Evolutionary conservation across 2,113 vertebrate genomes (phyloP), one percentile per base, ranked within the genome.

Genomic region (Orycteropus afer): DNA sequence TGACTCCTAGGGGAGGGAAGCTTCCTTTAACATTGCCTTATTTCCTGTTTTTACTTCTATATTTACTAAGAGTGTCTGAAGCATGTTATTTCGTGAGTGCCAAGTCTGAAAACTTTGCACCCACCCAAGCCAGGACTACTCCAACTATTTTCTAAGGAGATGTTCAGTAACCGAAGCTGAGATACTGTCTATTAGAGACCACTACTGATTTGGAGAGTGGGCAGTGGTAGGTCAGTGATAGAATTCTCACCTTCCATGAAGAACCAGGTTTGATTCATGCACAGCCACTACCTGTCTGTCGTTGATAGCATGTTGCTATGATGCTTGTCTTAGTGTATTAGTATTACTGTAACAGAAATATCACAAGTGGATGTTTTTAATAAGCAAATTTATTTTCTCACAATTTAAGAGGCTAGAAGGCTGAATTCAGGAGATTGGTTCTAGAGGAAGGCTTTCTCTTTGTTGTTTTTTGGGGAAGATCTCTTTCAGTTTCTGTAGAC

Each of bases 31-130:
- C 92, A 87, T 92, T 1, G 47, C 83, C 40, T 77, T 37, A 86
- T 74, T 97, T 96, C 95, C 95, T 95, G 90, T 96, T 93, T 93
- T 90, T 94, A 86, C 74, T 91, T 86, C 89, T 95, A 57, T 95
- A 90, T 95, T 96, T 97, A 86, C 89, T 91, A 55, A 88, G 53
- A 74, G 82, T 69, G 86, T 82, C 89, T 49, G 7, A 93, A 88
- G 88, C 73, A 29, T 93, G 74, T 85, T 82, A 86, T 96, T 96
- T 96, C 55, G 83, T 49, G 95, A 88, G 71, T 29, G 65, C 61
- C 73, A 84, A 13, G 42, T 86, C 89, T 82, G 94, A 90, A 93
- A 73, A 92, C 27, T 1, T 77, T 89, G 49, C 13, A 22, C 53
- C 49, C 37, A 47, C 76, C 42, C 65, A 65, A 80, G 34, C 23